These are phyloP conservation scores for Zeus faber DNA, from an alignment of 2,113 vertebrate species.

Conservation along the genomic window DNA sequence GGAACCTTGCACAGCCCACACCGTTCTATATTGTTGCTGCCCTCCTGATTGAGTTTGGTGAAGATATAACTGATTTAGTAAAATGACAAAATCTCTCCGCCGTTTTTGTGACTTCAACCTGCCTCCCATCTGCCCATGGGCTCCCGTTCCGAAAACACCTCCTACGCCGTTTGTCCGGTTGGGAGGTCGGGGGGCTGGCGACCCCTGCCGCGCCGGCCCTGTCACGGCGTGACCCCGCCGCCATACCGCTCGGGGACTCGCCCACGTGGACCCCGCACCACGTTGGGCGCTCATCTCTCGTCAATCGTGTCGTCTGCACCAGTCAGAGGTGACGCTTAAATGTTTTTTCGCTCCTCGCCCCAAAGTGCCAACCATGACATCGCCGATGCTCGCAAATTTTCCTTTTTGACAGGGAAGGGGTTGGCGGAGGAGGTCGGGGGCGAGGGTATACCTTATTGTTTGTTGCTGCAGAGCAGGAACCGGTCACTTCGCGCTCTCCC, in stretches of 20 bases:
- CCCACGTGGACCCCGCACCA: constrained; percentile 55
- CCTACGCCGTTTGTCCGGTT: constrained; percentile 1
- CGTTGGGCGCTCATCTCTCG: constrained; percentile 38
- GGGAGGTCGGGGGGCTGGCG: constrained; percentile 34
- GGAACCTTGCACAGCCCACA: no score
- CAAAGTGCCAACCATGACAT: constrained; percentile 30
- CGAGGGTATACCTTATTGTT: background rate
- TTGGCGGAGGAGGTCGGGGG: background rate
- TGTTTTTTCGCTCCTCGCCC: constrained; percentile 35
- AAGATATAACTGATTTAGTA: no score
- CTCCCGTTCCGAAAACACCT: no score
- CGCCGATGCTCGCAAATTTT: constrained; percentile 32
- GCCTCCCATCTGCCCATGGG: no score
- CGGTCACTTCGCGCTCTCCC: constrained; percentile 26
- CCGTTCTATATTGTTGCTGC: no score
- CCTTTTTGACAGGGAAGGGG: constrained; percentile 25
- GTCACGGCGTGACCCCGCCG: constrained; percentile 53
- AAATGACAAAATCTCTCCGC: no score
- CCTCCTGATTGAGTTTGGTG: no score
- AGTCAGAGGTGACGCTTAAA: constrained; percentile 52
- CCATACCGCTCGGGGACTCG: constrained; percentile 35
- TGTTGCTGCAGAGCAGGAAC: constrained; percentile 2
- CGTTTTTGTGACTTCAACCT: no score
- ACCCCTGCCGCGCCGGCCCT: constrained; percentile 40
- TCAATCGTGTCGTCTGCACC: constrained; percentile 40